phyloP scores from a whole-genome alignment of 1,140 invertebrate species.

The Zaprionus capensis region DNA sequence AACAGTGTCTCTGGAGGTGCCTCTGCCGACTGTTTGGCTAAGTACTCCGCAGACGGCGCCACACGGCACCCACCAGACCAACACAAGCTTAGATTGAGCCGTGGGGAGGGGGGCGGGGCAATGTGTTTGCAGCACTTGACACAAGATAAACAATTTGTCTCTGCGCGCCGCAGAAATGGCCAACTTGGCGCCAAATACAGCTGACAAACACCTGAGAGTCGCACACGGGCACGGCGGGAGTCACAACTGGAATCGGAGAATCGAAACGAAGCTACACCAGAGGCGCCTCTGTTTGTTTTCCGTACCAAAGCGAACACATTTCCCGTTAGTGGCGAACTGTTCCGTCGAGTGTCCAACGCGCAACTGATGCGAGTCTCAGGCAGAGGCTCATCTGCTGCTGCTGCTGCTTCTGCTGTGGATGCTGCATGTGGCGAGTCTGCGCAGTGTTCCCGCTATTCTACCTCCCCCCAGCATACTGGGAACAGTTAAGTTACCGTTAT shows the following conservation, averaged over 20 bases:
- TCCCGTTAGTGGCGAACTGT: slow-evolving; percentile 35
- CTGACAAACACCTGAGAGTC: slow-evolving; percentile 41
- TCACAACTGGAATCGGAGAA: slow-evolving; percentile 1
- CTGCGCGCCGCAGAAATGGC: slow-evolving; percentile 63
- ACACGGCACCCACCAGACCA: slow-evolving; percentile 59
- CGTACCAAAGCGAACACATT: slow-evolving; percentile 15
- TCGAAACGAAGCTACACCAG: not conserved
- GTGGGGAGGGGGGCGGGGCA: slow-evolving; percentile 15
- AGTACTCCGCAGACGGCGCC: slow-evolving; percentile 66
- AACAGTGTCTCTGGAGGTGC: slow-evolving; percentile 9
- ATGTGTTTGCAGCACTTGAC: slow-evolving; percentile 66
- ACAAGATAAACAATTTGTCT: slow-evolving; percentile 82
- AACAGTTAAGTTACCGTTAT: slow-evolving; percentile 36
- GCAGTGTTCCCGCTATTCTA: slow-evolving; percentile 9
- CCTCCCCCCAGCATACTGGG: slow-evolving; percentile 28
- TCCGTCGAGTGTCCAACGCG: slow-evolving; percentile 50
- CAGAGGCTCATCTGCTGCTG: slow-evolving; percentile 7
- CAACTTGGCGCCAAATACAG: slow-evolving; percentile 78
- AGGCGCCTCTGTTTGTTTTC: slow-evolving; percentile 20
- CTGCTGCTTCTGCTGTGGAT: slow-evolving; percentile 22
- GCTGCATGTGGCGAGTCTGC: slow-evolving; percentile 34
- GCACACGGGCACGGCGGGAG: not conserved
- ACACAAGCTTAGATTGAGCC: not conserved
- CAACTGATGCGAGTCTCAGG: slow-evolving; percentile 38
- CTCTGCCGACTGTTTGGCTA: slow-evolving; percentile 58